Evolutionary conservation across 2,888 invertebrate species (phyloP).

Genomic region (Seladonia tumulorum): DNA sequence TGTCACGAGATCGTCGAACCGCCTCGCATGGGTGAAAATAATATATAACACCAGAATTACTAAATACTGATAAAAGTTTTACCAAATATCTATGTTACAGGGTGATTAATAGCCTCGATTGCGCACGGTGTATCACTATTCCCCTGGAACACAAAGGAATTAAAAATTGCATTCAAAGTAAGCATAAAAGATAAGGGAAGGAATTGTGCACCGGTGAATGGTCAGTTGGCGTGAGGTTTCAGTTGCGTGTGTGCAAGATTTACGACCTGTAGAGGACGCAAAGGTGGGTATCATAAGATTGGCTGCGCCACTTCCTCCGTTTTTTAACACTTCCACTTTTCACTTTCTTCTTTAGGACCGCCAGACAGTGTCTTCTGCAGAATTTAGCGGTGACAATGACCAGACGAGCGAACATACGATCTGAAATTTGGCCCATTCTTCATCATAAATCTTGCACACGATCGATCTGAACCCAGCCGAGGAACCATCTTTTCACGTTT

Average conservation of each 20-base stretch:
- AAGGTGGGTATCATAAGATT: constrained; percentile 3
- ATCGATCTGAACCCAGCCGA: not conserved
- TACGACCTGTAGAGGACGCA: not conserved
- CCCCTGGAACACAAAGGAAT: not conserved
- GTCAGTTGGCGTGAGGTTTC: constrained; percentile 1
- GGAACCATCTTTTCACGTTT: not conserved
- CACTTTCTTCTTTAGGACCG: constrained; percentile 2
- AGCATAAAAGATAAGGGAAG: not conserved
- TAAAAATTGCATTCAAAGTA: not conserved
- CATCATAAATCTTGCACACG: constrained; percentile 4
- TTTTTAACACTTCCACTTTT: constrained; percentile 11
- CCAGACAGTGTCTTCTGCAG: not conserved
- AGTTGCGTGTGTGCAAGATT: not conserved
- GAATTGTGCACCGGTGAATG: not conserved
- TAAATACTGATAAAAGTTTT: not conserved
- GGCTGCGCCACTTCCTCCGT: not conserved
- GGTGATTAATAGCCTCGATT: not conserved
- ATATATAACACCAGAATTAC: not conserved
- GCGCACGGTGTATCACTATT: not conserved
- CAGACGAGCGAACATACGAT: constrained; percentile 2
- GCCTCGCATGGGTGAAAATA: not conserved
- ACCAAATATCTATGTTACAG: not conserved
- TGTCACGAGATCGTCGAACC: not conserved
- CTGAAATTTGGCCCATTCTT: constrained; percentile 4
- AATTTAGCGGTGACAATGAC: constrained; percentile 7